Base-by-base conservation (phyloP, 2,888 invertebrate species). In the Aleiodes leptofemur region DNA sequence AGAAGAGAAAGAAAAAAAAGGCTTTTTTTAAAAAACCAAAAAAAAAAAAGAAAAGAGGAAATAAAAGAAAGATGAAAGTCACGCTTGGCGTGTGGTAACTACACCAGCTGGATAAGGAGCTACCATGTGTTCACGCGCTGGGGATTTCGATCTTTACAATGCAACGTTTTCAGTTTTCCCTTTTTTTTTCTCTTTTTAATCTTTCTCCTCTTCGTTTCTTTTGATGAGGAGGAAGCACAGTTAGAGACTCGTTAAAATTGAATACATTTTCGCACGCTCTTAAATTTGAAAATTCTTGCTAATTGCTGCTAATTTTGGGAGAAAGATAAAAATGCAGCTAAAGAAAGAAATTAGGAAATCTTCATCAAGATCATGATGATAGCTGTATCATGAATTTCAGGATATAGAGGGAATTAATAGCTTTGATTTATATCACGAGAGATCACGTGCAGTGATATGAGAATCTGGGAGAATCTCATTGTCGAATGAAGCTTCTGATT, bases 51-150 rank as follows among this genome's bases (percentile, higher is more conserved):
- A 56, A 57, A 9, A 13, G 34, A 31, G 34, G 14, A 34, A 34
- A 34, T 34, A 59, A 59, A 59, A 59, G 59, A 56, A 23, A 61
- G 61, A 50, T 61, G 51, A 59, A 61, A 51, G 72, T 72, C 72
- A 72, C 50, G 61, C 72, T 71, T 59, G 50, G 72, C 72, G 72
- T 72, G 72, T 72, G 72, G 72, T 72, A 72, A 72, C 61, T 61
- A 16, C 59, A 51, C 72, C 72, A 72, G 61, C 72, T 61, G 72
- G 31, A 31, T 59, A 59, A 59, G 34, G 59, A 59, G 59, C 59
- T 59, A 34, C 59, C 59, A 59, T 59, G 59, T 59, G 59, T 59
- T 59, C 59, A 59, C 59, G 59, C 59, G 34, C 59, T 59, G 59
- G 59, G 59, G 59, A 59, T 59, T 59, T 59, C 59, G 34, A 59